These are phyloP conservation scores for Trichacis sp. DNA, from an alignment of 2,888 invertebrate genomes.

Conservation along the genomic window DNA sequence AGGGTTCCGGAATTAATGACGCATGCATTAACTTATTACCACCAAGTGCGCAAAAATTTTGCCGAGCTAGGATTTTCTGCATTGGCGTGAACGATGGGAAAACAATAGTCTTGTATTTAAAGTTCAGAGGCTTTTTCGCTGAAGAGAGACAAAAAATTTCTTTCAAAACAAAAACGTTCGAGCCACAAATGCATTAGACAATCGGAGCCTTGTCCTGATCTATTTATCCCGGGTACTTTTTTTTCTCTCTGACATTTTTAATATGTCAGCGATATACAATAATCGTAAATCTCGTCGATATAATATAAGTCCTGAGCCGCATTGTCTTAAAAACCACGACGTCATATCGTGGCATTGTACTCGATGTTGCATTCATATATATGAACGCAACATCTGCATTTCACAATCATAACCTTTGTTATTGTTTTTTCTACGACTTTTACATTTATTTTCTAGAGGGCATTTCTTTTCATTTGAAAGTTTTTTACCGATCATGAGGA, in stretches of 20 bases:
- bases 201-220: neutral
- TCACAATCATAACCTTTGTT: neutral
- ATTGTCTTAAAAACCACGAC: constrained; percentile 6
- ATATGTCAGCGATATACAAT: neutral
- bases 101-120: too few species aligned
- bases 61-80: neutral
- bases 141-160: neutral
- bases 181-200: neutral
- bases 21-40: constrained; percentile 1
- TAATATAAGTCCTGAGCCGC: too few species aligned
- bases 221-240: neutral
- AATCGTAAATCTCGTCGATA: neutral
- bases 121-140: too few species aligned
- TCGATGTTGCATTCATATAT: neutral
- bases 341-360: neutral
- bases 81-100: too few species aligned
- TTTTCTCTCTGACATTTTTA: constrained; percentile 5
- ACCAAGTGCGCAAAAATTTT: neutral
- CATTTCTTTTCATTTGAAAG: too few species aligned
- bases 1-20: constrained; percentile 5
- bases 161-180: too few species aligned
- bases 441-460: too few species aligned
- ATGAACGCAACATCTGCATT: neutral
- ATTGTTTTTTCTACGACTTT: neutral
- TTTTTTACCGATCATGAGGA: too few species aligned